Percentiles rank a stretch among this genome's conserved stretches.
These are phyloP conservation scores for Bombus waltoni DNA, from an alignment of 1,140 invertebrate species.

Conservation along the genomic window DNA sequence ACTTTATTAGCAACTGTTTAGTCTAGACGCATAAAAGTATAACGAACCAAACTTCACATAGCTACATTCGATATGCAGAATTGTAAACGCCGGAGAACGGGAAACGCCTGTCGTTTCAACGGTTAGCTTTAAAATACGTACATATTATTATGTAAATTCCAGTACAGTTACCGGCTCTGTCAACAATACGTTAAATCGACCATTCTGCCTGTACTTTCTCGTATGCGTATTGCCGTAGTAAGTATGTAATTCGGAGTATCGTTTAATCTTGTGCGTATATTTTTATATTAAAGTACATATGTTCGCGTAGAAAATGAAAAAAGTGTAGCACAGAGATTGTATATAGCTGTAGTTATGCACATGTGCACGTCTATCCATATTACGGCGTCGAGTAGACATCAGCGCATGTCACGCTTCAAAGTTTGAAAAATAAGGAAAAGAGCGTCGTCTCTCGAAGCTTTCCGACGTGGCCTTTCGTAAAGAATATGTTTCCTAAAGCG, in stretches of 20 bases:
- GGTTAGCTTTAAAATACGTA: not conserved
- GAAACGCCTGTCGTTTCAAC: not conserved
- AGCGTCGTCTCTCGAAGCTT: not conserved
- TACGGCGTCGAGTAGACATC: not conserved
- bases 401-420: slow-evolving; percentile 42
- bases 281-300: too few relatives aligned
- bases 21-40: not conserved
- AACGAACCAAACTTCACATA: not conserved
- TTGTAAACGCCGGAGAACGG: not conserved
- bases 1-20: not conserved
- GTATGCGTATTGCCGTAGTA: not conserved
- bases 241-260: not conserved
- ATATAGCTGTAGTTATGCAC: not conserved
- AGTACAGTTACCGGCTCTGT: not conserved
- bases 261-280: not conserved
- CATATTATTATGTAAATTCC: not conserved
- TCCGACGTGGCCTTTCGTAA: not conserved
- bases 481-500: slow-evolving; percentile 10
- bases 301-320: not conserved
- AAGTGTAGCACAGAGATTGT: not conserved
- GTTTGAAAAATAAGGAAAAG: slow-evolving; percentile 28
- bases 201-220: not conserved
- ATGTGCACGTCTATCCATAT: not conserved
- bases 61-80: not conserved
- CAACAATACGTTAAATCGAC: not conserved